Conservation (phyloP, 2,797 vertebrate genomes). For the Microctenopoma steveboyesi region DNA sequence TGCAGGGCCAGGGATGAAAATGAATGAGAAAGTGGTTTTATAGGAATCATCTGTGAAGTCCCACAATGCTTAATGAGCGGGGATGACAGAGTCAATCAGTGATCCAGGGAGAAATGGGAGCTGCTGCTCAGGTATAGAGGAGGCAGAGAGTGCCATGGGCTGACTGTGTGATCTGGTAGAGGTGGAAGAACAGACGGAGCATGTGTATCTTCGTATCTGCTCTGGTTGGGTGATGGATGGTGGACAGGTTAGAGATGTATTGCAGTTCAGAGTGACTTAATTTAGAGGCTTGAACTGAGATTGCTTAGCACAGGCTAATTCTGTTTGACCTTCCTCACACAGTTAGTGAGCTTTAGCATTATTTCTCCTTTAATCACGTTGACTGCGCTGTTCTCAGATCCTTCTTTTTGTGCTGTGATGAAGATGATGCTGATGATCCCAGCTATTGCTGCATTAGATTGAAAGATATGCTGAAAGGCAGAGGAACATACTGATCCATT, state of each 20-base stretch:
- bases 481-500: not conserved
- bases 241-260: conserved; percentile 41
- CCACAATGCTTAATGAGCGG: conserved; percentile 48
- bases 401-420: conserved; percentile 8
- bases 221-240: conserved; percentile 63
- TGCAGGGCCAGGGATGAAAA: conserved; percentile 21
- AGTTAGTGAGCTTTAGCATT: conserved; percentile 40
- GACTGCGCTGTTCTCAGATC: conserved; percentile 14
- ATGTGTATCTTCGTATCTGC: conserved; percentile 31
- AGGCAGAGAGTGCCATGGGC: conserved; percentile 32
- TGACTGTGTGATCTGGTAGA: conserved; percentile 37
- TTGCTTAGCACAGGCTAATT: conserved; percentile 57
- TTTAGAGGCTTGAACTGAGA: conserved; percentile 50
- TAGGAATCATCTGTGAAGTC: conserved; percentile 31
- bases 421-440: conserved; percentile 11
- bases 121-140: conserved; percentile 37
- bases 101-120: conserved; percentile 47
- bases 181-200: conserved; percentile 8
- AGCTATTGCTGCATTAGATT: not conserved
- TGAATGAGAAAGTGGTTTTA: conserved; percentile 15
- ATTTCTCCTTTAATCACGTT: conserved; percentile 50
- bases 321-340: conserved; percentile 53
- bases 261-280: conserved; percentile 52
- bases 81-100: conserved; percentile 47
- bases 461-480: not conserved